Percentiles rank a stretch among this genome's conserved stretches.
phyloP scores from a whole-genome alignment of 2,797 vertebrate genomes.

The Melanitta fusca region DNA sequence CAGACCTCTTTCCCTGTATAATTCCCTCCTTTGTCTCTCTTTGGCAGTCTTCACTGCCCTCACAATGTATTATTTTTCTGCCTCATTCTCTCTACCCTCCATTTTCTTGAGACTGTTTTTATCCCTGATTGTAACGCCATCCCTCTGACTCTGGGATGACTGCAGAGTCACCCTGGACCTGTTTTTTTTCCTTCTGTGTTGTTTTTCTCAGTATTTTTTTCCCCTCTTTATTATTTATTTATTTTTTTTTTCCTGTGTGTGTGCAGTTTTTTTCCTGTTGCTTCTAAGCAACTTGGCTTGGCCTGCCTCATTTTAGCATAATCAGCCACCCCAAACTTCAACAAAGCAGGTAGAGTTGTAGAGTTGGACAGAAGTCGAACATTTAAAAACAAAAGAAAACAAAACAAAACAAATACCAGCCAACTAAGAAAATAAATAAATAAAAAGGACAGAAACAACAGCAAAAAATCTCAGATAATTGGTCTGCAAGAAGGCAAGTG shows the following conservation, averaged over 20 bases:
- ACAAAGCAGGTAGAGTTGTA: neutral
- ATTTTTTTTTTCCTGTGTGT: too few species aligned
- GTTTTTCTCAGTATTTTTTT: neutral
- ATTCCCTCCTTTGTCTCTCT: neutral
- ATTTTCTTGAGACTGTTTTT: neutral
- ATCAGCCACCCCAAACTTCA: neutral
- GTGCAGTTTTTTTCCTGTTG: neutral
- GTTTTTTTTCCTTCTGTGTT: neutral
- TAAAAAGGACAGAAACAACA: neutral
- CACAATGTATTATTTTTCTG: neutral
- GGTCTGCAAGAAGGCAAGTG: neutral
- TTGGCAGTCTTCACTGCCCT: neutral
- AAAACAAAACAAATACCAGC: neutral
- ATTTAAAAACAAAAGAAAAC: fast-evolving
- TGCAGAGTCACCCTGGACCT: neutral
- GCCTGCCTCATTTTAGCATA: neutral
- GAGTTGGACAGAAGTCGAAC: neutral
- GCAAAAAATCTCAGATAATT: neutral
- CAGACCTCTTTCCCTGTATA: neutral
- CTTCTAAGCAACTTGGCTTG: neutral
- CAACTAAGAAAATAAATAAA: neutral
- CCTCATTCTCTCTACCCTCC: neutral
- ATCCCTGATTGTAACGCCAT: neutral
- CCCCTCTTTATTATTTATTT: neutral
- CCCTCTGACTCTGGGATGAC: neutral